These are phyloP conservation scores for Dasyornis broadbenti DNA, from an alignment of 2,113 vertebrate genomes.

Conservation along the genomic window DNA sequence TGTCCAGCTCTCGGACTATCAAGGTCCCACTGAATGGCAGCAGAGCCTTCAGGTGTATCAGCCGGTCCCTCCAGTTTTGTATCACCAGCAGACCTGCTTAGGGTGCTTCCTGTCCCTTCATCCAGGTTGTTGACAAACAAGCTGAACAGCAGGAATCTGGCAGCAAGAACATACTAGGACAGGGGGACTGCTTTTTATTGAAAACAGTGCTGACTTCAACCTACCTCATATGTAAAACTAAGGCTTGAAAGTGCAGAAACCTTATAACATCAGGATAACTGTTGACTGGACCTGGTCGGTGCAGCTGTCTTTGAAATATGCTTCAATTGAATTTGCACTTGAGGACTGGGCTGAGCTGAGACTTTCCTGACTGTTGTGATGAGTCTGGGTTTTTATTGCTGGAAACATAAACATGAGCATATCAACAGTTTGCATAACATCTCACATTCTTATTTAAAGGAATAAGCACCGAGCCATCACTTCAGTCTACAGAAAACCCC, in stretches of 20 bases:
- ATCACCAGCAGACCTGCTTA: neutral
- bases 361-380: neutral
- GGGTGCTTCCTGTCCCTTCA: neutral
- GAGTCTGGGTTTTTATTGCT: neutral
- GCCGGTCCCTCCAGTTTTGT: neutral
- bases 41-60: neutral
- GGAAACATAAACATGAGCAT: neutral
- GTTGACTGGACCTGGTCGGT: neutral
- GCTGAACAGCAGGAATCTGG: neutral
- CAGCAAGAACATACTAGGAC: neutral
- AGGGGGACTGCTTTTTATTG: neutral
- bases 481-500: neutral
- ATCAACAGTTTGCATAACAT: neutral
- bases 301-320: neutral
- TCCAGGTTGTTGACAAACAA: neutral
- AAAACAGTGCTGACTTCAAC: neutral
- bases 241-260: neutral
- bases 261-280: neutral
- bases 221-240: neutral
- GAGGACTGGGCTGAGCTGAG: neutral
- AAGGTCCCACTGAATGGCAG: neutral
- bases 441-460: neutral
- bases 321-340: neutral
- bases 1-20: neutral
- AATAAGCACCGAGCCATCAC: neutral